These are phyloP conservation scores for Bubo bubo DNA, from an alignment of 2,113 vertebrate genomes.

Conservation along the genomic window DNA sequence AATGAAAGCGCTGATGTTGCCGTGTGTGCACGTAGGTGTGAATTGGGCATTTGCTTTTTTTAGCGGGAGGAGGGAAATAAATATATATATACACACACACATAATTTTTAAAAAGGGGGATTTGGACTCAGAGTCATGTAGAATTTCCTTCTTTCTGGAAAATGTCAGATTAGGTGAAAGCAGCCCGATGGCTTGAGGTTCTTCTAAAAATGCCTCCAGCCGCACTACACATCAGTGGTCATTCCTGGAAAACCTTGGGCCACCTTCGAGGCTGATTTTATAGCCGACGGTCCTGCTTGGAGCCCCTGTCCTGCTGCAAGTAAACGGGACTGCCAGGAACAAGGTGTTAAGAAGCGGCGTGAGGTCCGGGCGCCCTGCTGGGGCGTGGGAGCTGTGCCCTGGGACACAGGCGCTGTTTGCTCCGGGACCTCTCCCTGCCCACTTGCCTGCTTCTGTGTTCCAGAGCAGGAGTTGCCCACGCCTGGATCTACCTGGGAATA, in stretches of 20 bases:
- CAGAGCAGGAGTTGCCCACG: not conserved
- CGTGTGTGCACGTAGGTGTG: not conserved
- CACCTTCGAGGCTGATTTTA: not conserved
- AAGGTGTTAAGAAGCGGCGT: accelerated
- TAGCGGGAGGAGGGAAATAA: too few relatives aligned
- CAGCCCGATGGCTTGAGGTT: not conserved
- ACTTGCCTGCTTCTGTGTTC: accelerated
- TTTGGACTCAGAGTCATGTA: not conserved
- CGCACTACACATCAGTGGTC: not conserved
- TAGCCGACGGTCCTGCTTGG: not conserved
- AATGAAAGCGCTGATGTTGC: not conserved
- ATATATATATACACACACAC: not conserved
- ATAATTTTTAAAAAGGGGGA: not conserved
- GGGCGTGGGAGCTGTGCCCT: not conserved
- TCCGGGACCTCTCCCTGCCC: not conserved
- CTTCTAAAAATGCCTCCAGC: not conserved
- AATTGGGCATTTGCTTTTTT: not conserved
- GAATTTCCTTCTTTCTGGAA: not conserved
- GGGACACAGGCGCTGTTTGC: not conserved
- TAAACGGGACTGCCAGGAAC: not conserved
- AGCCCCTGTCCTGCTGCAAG: not conserved
- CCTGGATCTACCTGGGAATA: not conserved
- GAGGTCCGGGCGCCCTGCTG: accelerated
- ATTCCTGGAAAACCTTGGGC: not conserved
- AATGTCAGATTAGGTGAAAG: not conserved